phyloP scores from a whole-genome alignment of 2,888 invertebrate genomes.

The Monoplex corrugatus region DNA sequence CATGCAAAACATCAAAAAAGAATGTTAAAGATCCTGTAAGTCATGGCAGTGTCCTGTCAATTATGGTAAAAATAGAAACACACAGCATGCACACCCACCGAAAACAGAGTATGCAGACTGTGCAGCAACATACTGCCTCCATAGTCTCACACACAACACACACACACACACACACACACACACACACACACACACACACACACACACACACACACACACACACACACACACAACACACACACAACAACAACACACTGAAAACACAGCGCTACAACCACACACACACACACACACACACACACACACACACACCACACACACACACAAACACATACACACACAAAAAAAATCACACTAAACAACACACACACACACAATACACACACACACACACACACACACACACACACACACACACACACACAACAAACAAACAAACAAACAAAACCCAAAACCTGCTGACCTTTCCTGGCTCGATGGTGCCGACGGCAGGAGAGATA shows the following conservation, averaged over 20 bases:
- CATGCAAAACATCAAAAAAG: too few relatives aligned
- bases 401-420: not conserved
- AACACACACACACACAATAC: not conserved
- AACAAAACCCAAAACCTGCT: not conserved
- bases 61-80: too few relatives aligned
- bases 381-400: not conserved
- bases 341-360: not conserved
- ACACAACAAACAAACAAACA: not conserved
- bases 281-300: not conserved
- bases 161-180: not conserved
- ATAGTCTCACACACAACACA: not conserved
- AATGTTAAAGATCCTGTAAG: too few relatives aligned
- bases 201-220: not conserved
- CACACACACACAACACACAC: not conserved
- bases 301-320: not conserved
- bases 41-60: too few relatives aligned
- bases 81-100: too few relatives aligned
- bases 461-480: slow-evolving; percentile 80
- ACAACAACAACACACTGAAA: not conserved
- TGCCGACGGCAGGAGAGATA: slow-evolving; percentile 81
- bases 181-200: not conserved
- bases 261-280: too few relatives aligned
- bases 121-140: too few relatives aligned
- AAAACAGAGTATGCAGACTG: too few relatives aligned
- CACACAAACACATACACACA: not conserved